Evolutionary conservation across 2,113 vertebrate genomes (phyloP).

Genomic region (Acrocephalus arundinaceus): DNA sequence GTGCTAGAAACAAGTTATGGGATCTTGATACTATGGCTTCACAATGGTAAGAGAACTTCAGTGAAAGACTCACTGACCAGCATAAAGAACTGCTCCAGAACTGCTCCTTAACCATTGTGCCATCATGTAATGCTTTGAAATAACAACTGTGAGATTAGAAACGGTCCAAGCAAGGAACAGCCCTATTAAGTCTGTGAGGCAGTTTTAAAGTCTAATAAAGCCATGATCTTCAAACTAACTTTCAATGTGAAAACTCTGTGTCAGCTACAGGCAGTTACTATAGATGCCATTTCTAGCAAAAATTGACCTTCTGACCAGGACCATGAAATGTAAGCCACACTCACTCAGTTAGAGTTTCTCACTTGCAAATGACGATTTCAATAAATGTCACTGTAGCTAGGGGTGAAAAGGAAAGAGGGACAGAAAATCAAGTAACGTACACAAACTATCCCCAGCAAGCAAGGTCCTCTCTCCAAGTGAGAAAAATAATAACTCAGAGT

Average conservation of each 20-base stretch:
- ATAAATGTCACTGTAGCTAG: neutral
- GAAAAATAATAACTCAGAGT: neutral
- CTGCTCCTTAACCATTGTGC: neutral
- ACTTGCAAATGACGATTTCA: neutral
- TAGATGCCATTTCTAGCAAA: neutral
- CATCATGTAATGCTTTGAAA: neutral
- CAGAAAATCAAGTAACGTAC: accelerated
- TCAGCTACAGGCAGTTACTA: neutral
- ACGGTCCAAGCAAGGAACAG: neutral
- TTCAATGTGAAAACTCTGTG: neutral
- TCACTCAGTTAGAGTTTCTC: neutral
- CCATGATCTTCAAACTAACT: neutral
- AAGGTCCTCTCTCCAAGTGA: neutral
- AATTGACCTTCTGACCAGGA: neutral
- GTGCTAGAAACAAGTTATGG: neutral
- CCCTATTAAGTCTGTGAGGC: neutral
- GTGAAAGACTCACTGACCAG: neutral
- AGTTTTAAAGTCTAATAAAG: neutral
- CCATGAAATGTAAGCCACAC: neutral
- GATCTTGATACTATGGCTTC: neutral
- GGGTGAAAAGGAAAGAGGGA: neutral
- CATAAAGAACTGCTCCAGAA: neutral
- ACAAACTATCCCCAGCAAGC: neutral
- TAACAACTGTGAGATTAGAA: neutral
- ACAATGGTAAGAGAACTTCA: neutral